A percentile compares a stretch with the other conserved stretches of the same genome.
phyloP scores from a whole-genome alignment of 2,888 invertebrate species.

The Pachycephus smyrnensis region DNA sequence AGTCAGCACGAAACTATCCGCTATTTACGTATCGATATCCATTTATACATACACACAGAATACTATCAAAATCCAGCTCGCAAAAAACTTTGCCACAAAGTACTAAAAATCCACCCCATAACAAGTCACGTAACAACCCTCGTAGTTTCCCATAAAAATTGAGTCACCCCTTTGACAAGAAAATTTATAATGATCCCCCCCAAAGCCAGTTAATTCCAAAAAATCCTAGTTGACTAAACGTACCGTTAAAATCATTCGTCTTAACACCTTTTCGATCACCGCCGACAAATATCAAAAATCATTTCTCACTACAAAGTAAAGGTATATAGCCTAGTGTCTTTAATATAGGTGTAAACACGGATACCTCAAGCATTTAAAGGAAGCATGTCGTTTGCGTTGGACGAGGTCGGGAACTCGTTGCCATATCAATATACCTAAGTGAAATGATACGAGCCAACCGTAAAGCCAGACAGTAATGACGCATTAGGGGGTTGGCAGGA shows the following conservation, averaged over 20 bases:
- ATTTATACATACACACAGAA: not conserved
- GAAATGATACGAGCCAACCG: conserved; percentile 67
- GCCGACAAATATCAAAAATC: not conserved
- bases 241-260: not conserved
- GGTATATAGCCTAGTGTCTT: not conserved
- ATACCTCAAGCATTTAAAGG: conserved; percentile 48
- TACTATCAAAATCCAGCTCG: not conserved
- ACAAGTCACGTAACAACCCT: not conserved
- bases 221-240: not conserved
- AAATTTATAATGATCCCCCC: not conserved
- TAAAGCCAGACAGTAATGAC: conserved; percentile 67
- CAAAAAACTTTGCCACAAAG: not conserved
- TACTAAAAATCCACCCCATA: not conserved
- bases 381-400: conserved; percentile 58
- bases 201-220: not conserved
- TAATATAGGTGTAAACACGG: not conserved
- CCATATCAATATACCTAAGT: conserved; percentile 68
- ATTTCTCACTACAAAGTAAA: not conserved
- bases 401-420: conserved; percentile 66
- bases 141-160: not conserved
- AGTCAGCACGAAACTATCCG: not conserved
- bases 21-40: not conserved
- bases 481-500: conserved; percentile 66
- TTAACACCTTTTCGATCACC: not conserved
- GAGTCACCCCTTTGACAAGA: not conserved